phyloP scores from a whole-genome alignment of 2,113 vertebrate genomes.

The Aspiorhynchus laticeps region DNA sequence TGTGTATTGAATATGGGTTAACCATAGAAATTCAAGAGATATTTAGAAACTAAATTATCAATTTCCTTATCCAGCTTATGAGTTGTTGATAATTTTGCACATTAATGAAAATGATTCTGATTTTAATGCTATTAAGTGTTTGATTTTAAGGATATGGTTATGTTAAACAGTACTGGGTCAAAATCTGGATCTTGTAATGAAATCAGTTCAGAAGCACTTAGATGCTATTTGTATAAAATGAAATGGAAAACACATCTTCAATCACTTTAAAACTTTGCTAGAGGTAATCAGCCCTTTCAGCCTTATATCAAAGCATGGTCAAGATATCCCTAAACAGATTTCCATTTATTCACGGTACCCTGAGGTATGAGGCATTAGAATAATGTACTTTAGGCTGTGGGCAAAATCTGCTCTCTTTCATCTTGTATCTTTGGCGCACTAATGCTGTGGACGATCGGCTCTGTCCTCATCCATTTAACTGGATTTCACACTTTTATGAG shows the following conservation, averaged over 20 bases:
- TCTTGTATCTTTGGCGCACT: not conserved
- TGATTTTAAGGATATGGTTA: not conserved
- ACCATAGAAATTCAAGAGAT: not conserved
- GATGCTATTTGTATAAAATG: not conserved
- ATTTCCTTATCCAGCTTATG: not conserved
- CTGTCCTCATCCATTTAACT: slow-evolving; percentile 25
- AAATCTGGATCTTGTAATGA: not conserved
- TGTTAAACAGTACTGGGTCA: not conserved
- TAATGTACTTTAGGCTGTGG: not conserved
- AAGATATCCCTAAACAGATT: not conserved
- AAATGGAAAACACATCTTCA: not conserved
- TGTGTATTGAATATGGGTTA: not conserved
- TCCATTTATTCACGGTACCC: not conserved
- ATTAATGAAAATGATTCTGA: not conserved
- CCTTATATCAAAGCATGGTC: not conserved
- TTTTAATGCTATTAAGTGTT: not conserved
- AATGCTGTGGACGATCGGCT: not conserved
- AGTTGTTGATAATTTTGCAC: not conserved
- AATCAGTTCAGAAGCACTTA: not conserved
- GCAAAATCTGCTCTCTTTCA: not conserved
- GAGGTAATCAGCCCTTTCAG: not conserved
- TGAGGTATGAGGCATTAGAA: not conserved
- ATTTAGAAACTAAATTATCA: not conserved
- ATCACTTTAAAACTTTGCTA: not conserved
- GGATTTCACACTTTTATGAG: slow-evolving; percentile 31